Percentiles rank a stretch among this genome's conserved stretches.
Evolutionary conservation across 2,113 vertebrate species (phyloP).

Genomic region (Octodon degus): DNA sequence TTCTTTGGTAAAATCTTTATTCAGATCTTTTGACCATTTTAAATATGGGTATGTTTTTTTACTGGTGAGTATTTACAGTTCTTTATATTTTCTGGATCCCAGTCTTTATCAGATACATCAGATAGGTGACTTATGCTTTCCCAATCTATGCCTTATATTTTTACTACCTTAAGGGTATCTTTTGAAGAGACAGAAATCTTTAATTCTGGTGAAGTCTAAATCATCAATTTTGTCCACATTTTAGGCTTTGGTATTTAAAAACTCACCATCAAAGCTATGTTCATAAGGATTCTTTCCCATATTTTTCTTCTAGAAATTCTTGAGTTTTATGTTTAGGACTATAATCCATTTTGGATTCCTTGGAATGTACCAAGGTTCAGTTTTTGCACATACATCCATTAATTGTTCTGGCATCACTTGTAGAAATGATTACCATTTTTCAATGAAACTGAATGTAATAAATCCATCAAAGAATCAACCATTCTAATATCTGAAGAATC

Average conservation of each 20-base stretch:
- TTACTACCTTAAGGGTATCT: neutral
- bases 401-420: conserved; percentile 31
- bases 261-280: conserved; percentile 8
- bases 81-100: conserved; percentile 36
- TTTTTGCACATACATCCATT: neutral
- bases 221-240: neutral
- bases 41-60: conserved; percentile 8
- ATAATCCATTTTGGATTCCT: neutral
- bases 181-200: neutral
- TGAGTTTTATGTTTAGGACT: neutral
- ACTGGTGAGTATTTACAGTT: conserved; percentile 6
- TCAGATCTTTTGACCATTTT: conserved; percentile 17
- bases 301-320: conserved; percentile 47
- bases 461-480: no score
- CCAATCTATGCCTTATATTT: neutral
- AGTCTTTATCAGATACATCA: conserved; percentile 22
- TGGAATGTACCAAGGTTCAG: neutral
- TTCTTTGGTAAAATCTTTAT: conserved; percentile 23
- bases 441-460: neutral
- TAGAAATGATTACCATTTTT: conserved; percentile 27
- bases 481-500: no score
- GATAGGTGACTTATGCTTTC: conserved; percentile 5
- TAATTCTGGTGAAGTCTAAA: neutral
- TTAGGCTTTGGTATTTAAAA: conserved; percentile 16
- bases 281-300: conserved; percentile 31